Percentiles rank a stretch among this genome's conserved stretches.
Evolutionary conservation across 2,113 vertebrate genomes (phyloP).

Genomic region (Plecturocebus donacophilus): DNA sequence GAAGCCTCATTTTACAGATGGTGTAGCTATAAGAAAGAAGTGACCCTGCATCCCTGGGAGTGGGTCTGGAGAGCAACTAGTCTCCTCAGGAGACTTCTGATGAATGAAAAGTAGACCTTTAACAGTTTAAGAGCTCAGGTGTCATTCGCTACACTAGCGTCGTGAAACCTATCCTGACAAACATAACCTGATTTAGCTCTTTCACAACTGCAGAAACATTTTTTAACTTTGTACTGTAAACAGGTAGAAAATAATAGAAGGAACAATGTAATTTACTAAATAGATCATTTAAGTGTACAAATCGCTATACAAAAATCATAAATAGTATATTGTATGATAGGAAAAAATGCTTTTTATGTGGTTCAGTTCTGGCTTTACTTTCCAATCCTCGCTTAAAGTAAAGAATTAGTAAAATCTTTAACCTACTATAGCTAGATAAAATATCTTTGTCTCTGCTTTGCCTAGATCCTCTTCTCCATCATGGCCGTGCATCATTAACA

Average conservation of each 20-base stretch:
- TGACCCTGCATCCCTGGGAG: not conserved
- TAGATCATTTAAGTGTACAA: not conserved
- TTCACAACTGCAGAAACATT: not conserved
- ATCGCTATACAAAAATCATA: slow-evolving; percentile 27
- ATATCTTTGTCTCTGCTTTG: not conserved
- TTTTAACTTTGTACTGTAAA: slow-evolving; percentile 7
- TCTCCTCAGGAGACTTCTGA: not conserved
- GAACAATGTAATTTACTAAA: not conserved
- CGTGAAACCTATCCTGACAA: not conserved
- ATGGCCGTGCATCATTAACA: not conserved
- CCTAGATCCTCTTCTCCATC: not conserved
- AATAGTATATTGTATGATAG: not conserved
- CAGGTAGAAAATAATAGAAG: not conserved
- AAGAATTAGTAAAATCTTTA: slow-evolving; percentile 40
- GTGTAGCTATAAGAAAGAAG: not conserved
- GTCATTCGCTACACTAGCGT: not conserved
- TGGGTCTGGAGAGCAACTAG: not conserved
- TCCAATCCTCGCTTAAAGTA: not conserved
- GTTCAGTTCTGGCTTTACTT: slow-evolving; percentile 1
- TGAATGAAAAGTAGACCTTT: slow-evolving; percentile 14
- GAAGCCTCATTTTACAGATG: not conserved
- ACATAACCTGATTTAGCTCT: not conserved
- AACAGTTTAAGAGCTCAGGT: not conserved
- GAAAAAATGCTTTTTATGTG: not conserved
- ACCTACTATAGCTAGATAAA: not conserved